A percentile compares a stretch with the other conserved stretches of the same genome.
These are phyloP conservation scores for Cyprinodon tularosa DNA, from an alignment of 2,113 vertebrate genomes.

Conservation along the genomic window DNA sequence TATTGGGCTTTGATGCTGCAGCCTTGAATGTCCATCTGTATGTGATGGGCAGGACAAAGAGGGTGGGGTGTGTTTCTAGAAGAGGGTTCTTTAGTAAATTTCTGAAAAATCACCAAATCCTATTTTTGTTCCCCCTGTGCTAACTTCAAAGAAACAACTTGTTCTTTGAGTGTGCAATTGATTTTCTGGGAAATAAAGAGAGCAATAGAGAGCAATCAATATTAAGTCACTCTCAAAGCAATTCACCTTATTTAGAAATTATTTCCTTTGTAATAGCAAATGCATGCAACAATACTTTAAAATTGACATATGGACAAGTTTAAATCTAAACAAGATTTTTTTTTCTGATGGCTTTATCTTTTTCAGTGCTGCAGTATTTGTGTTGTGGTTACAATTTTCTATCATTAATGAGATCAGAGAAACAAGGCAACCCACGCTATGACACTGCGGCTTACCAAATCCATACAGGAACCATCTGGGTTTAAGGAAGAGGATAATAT, in stretches of 20 bases:
- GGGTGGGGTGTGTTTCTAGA: neutral
- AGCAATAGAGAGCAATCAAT: neutral
- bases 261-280: neutral
- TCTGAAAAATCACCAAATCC: neutral
- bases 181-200: neutral
- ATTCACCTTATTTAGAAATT: neutral
- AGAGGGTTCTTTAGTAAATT: neutral
- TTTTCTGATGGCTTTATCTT: neutral
- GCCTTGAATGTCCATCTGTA: neutral
- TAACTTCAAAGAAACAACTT: conserved; percentile 9
- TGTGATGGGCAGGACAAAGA: conserved; percentile 13
- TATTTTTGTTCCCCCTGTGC: neutral
- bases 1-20: neutral
- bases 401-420: neutral
- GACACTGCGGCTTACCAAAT: neutral
- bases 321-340: neutral
- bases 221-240: neutral
- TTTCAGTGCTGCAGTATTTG: neutral
- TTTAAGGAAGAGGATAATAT: neutral
- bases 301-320: neutral
- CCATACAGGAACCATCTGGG: neutral
- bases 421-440: conserved; percentile 8
- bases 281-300: neutral
- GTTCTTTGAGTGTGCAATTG: neutral
- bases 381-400: neutral